Percentiles rank a stretch among this genome's conserved stretches.
phyloP scores from a whole-genome alignment of 2,888 invertebrate genomes.

The Eremobia ochroleuca region DNA sequence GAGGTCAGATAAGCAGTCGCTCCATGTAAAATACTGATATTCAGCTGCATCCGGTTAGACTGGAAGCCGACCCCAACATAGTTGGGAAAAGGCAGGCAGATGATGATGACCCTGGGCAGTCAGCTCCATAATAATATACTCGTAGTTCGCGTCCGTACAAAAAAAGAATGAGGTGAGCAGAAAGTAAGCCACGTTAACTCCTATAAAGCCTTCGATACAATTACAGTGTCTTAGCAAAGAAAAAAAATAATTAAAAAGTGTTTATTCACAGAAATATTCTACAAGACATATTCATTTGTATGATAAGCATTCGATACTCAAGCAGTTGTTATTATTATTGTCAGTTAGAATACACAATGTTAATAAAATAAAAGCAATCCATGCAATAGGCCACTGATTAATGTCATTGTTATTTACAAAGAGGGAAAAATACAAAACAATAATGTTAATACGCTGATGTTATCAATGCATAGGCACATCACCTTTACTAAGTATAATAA shows the following conservation, averaged over 20 bases:
- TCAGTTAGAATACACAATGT: slow-evolving; percentile 15
- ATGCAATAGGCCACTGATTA: slow-evolving; percentile 19
- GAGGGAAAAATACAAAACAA: slow-evolving; percentile 26
- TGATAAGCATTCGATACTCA: neutral
- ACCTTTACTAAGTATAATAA: slow-evolving; percentile 17
- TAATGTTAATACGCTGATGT: slow-evolving; percentile 8
- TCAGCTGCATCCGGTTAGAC: too few species aligned
- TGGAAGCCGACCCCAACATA: too few species aligned
- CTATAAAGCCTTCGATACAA: neutral
- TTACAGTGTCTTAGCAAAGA: neutral
- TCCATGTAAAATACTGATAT: too few species aligned
- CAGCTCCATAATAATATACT: neutral
- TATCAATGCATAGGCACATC: neutral
- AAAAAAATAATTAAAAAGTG: too few species aligned
- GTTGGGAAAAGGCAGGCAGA: too few species aligned
- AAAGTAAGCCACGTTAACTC: neutral
- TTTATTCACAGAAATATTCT: too few species aligned
- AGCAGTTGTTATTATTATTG: neutral
- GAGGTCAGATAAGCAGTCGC: too few species aligned
- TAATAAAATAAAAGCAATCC: slow-evolving; percentile 9
- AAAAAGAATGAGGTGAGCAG: neutral
- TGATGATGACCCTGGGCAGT: neutral
- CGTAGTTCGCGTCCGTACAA: too few species aligned
- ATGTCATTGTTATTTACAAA: slow-evolving; percentile 25
- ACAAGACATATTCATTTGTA: too few species aligned